Evolutionary conservation across 2,113 vertebrate genomes (phyloP), one percentile per base, ranked within the genome.

Genomic region (Falcunculus frontatus): DNA sequence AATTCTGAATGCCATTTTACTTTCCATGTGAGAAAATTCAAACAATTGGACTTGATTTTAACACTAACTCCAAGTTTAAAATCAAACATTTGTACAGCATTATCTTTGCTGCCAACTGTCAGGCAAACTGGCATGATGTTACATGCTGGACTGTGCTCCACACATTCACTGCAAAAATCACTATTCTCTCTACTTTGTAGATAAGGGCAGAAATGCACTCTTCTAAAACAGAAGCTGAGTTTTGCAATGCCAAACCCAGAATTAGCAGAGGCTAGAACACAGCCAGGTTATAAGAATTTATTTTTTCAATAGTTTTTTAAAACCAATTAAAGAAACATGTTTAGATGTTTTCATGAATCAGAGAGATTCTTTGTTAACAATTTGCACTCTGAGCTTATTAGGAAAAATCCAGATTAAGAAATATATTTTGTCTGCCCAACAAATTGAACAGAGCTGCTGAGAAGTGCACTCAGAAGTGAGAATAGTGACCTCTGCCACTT

Each of bases 1-100:
- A 50, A 72, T 87, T 87, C n/a, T 59, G 16, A 67, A 70, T 55
- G 17, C 7, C 13, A 26, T 56, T 92, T 64, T 76, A 11, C 6
- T 80, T 88, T 69, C 18, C 20, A 1, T 30, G 13, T 33, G 56
- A 52, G 9, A 47, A 41, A 65, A 56, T 77, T 26, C 0, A 0
- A 62, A 56, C 3, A 26, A 6, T 22, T 70, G 7, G 9, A 29
- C 11, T 65, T 77, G 13, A 41, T 75, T 81, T 84, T 79, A 41
- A 5, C 25, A 63, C 6, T 33, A 21, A 2, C 3, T 4, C 7
- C 9, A 39, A 29, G 5, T 72, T 55, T 79, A n/a, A 69, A 69
- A 77, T 3, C 47, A 74, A 75, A 35, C 11, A 35, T 83, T 88
- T 60, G 6, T 14, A 39, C 11, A 30, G 5, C 0, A 0, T 47